Percentiles rank a stretch among this genome's conserved stretches.
Evolutionary conservation across 2,113 vertebrate genomes (phyloP).

Genomic region (Phylloscopus whistleri): DNA sequence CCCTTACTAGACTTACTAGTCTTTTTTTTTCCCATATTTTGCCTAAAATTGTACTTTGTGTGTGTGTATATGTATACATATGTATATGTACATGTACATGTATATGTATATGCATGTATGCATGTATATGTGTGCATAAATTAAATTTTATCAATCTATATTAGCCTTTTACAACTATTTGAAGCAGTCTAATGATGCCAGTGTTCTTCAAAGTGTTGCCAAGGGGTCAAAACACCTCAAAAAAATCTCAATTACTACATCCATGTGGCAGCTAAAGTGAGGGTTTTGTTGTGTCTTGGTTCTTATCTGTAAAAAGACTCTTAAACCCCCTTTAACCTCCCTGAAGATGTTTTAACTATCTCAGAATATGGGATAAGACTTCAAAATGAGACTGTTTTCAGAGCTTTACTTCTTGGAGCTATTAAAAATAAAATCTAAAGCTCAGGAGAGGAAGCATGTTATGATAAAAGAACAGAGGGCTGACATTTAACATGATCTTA

Average conservation of each 20-base stretch:
- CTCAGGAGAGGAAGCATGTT: neutral
- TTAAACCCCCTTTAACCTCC: neutral
- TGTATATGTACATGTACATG: neutral
- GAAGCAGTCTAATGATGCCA: neutral
- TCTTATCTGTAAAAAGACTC: neutral
- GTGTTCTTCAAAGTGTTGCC: neutral
- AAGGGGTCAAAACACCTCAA: neutral
- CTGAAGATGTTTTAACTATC: neutral
- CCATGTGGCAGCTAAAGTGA: neutral
- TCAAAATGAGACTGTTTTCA: neutral
- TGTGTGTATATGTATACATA: neutral
- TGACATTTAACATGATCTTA: neutral
- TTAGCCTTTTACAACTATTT: neutral
- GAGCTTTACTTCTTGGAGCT: neutral
- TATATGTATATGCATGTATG: fast-evolving
- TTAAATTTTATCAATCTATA: neutral
- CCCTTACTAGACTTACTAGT: neutral
- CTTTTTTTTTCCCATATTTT: neutral
- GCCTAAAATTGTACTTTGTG: neutral
- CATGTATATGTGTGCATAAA: neutral
- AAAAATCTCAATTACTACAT: neutral
- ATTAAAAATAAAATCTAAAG: neutral
- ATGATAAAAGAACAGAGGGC: neutral
- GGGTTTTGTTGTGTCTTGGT: neutral
- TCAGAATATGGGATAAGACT: neutral